These are phyloP conservation scores for Amyelois transitella DNA, from an alignment of 1,140 invertebrate species.

Conservation along the genomic window DNA sequence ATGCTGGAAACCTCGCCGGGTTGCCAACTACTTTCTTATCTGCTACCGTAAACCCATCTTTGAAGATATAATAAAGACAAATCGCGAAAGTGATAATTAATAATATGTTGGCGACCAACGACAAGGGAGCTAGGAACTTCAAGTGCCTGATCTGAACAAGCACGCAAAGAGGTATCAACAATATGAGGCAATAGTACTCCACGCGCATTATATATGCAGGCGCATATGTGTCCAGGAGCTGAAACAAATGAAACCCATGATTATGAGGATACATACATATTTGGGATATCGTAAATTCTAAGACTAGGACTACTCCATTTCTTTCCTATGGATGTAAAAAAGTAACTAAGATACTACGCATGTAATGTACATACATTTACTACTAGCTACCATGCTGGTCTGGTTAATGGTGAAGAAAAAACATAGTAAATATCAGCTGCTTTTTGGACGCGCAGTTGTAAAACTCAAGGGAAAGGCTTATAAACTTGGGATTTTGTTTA, in stretches of 20 bases:
- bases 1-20: constrained; percentile 45
- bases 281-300: too few species aligned
- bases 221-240: constrained; percentile 69
- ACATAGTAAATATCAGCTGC: too few species aligned
- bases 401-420: too few species aligned
- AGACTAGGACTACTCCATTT: too few species aligned
- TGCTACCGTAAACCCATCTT: constrained; percentile 56
- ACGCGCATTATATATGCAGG: constrained; percentile 40
- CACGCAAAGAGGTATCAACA: constrained; percentile 77
- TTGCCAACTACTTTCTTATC: constrained; percentile 64
- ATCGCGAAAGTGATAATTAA: constrained; percentile 81
- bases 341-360: too few species aligned
- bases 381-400: too few species aligned
- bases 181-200: constrained; percentile 76
- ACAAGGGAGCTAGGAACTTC: constrained; percentile 84
- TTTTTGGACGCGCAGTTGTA: too few species aligned
- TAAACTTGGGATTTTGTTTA: too few species aligned
- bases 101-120: constrained; percentile 80
- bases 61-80: constrained; percentile 84
- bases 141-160: constrained; percentile 81
- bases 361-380: too few species aligned
- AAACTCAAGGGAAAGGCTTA: too few species aligned
- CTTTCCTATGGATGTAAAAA: too few species aligned
- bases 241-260: constrained; percentile 28
- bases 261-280: too few species aligned